These are phyloP conservation scores for Notarius lentiginosus DNA, from an alignment of 2,113 vertebrate genomes.

Conservation along the genomic window DNA sequence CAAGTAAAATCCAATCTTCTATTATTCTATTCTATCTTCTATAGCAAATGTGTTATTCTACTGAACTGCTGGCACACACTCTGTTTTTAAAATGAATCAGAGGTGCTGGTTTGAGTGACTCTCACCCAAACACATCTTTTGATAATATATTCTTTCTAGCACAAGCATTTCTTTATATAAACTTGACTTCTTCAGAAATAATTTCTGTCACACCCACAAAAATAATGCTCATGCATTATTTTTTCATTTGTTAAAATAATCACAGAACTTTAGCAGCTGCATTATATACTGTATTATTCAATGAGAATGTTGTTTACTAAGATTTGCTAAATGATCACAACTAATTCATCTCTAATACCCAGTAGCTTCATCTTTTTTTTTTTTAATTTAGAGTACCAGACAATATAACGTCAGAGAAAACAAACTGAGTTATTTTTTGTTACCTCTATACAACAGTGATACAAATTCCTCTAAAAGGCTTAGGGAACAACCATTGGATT, in stretches of 20 bases:
- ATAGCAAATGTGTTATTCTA: not conserved
- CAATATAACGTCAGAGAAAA: not conserved
- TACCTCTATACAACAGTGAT: not conserved
- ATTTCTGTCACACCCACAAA: not conserved
- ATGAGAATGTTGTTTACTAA: not conserved
- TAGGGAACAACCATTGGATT: not conserved
- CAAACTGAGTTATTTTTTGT: not conserved
- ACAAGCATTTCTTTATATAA: not conserved
- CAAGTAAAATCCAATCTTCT: not conserved
- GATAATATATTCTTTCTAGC: not conserved
- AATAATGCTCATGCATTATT: not conserved
- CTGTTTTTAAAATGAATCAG: not conserved
- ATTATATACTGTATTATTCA: not conserved
- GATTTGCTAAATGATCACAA: not conserved
- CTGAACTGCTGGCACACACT: not conserved
- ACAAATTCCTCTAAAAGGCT: not conserved
- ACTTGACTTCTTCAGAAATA: not conserved
- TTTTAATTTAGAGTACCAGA: not conserved
- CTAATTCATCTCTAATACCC: not conserved
- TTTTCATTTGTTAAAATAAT: not conserved
- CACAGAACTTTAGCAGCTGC: not conserved
- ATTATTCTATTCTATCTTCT: not conserved
- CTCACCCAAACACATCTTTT: not conserved
- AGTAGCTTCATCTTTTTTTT: not conserved
- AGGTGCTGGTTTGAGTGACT: not conserved